phyloP scores from a whole-genome alignment of 1,140 invertebrate species.

The Ceratina japonica region DNA sequence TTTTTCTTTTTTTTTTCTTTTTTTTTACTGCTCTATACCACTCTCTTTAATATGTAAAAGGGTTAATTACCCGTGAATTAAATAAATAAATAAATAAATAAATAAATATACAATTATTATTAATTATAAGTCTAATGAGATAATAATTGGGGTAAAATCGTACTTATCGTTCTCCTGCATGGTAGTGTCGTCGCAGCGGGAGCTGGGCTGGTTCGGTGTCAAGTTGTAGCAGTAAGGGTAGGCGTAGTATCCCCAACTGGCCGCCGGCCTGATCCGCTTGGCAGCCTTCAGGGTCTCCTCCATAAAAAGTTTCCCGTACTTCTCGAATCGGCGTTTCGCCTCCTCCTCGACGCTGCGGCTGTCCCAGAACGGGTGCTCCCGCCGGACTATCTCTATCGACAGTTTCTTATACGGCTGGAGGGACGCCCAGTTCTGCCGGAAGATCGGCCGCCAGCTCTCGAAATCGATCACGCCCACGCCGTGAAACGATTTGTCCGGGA shows the following conservation, averaged over 20 bases:
- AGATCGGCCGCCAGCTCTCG: conserved; percentile 90
- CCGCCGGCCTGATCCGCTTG: conserved; percentile 83
- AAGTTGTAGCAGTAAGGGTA: conserved; percentile 91
- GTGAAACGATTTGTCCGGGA: conserved; percentile 82
- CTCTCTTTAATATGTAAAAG: too few species aligned
- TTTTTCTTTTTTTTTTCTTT: too few species aligned
- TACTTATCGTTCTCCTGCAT: conserved; percentile 84
- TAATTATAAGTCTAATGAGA: too few species aligned
- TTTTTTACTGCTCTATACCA: too few species aligned
- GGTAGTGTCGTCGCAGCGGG: conserved; percentile 79
- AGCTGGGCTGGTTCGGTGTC: conserved; percentile 78
- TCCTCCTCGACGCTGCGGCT: conserved; percentile 79
- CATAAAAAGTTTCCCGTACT: conserved; percentile 83
- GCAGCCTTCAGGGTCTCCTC: conserved; percentile 83
- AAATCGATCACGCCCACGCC: conserved; percentile 90
- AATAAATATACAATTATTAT: too few species aligned
- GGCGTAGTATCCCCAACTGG: conserved; percentile 89
- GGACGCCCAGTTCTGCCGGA: conserved; percentile 85
- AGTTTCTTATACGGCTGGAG: conserved; percentile 83
- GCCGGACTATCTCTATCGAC: conserved; percentile 82
- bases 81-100: too few species aligned
- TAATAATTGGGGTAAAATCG: conserved; percentile 41
- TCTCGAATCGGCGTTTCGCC: conserved; percentile 82
- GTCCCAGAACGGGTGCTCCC: conserved; percentile 82
- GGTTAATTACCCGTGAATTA: too few species aligned